Conservation (phyloP, 1,140 invertebrate species). For the Mycetomoellerius zeteki region DNA sequence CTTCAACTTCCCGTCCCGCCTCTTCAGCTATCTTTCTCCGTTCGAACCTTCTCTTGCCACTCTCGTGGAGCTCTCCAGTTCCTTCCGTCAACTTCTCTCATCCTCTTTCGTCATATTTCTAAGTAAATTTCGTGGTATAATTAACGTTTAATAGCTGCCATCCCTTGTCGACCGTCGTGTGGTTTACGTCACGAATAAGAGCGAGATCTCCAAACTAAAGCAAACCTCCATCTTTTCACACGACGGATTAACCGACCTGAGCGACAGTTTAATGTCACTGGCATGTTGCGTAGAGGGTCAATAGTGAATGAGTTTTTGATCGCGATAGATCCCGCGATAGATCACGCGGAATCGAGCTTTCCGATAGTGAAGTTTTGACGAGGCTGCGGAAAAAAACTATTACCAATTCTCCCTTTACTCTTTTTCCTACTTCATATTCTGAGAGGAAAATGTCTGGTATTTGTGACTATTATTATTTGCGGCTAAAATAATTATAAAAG, state of each 20-base stretch:
- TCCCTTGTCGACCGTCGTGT: background rate
- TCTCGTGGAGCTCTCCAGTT: constrained; percentile 7
- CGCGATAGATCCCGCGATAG: background rate
- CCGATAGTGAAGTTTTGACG: background rate
- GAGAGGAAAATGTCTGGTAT: too few relatives aligned
- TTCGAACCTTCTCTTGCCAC: background rate
- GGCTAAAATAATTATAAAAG: too few relatives aligned
- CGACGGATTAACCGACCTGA: constrained; percentile 46
- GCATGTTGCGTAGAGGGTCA: too few relatives aligned
- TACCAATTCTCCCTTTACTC: background rate
- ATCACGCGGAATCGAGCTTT: background rate
- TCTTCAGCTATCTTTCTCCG: constrained; percentile 15
- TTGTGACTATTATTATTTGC: too few relatives aligned
- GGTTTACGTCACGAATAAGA: constrained; percentile 13
- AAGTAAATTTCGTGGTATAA: constrained; percentile 64
- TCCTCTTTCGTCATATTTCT: constrained; percentile 54
- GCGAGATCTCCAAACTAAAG: constrained; percentile 21
- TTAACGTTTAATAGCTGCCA: constrained; percentile 57
- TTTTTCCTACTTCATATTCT: background rate
- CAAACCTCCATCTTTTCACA: constrained; percentile 12
- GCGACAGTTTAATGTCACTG: constrained; percentile 26
- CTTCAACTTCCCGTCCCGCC: background rate
- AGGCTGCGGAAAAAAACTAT: background rate
- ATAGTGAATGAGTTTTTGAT: background rate
- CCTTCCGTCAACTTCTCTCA: constrained; percentile 1